Evolutionary conservation across 2,888 invertebrate species (phyloP), one percentile per base, ranked within the genome.

Genomic region (Brachyptera putata): DNA sequence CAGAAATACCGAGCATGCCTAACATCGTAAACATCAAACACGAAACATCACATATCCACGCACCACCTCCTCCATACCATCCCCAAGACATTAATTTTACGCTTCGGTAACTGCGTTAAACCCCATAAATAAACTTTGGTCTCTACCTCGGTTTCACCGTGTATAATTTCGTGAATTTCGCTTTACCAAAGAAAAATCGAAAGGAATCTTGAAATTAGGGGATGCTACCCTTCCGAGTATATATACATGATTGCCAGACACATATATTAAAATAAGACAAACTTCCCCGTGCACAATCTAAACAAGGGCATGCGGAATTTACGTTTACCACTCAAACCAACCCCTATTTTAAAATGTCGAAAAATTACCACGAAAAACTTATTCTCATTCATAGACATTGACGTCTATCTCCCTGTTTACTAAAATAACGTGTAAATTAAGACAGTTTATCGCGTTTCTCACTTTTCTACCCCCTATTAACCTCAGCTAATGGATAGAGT

Each of bases 361-460:
- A 21, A 46, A n/a, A 24, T 46, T 46, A 41, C 41, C 41, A 41
- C 3, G 41, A 46, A 46, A 46, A n/a, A n/a, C 9, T 21, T 21
- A 21, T 46, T 43, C 18, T 18, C n/a, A 46, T 21, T n/a, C 18
- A n/a, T 46, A 3, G 39, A 39, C 39, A 18, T 43, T 9, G 24
- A 22, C 24, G 24, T 21, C 18, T 43, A 18, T 18, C 30, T 30
- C 30, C 30, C 30, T 46, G 46, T 46, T 46, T 46, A 46, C 46
- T 46, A 24, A 46, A 46, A 46, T 46, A 46, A 46, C 46, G 46
- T 46, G 46, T 46, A 46, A 46, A 46, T 46, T 46, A 24, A 24
- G 21, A 13, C 18, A 46, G 21, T 30, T 30, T 30, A 11, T 21
- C 46, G 22, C 21, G n/a, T n/a, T n/a, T n/a, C n/a, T n/a, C 46